Evolutionary conservation across 2,797 vertebrate species (phyloP), one percentile per base, ranked within the genome.

Genomic region (Dipus sagitta): DNA sequence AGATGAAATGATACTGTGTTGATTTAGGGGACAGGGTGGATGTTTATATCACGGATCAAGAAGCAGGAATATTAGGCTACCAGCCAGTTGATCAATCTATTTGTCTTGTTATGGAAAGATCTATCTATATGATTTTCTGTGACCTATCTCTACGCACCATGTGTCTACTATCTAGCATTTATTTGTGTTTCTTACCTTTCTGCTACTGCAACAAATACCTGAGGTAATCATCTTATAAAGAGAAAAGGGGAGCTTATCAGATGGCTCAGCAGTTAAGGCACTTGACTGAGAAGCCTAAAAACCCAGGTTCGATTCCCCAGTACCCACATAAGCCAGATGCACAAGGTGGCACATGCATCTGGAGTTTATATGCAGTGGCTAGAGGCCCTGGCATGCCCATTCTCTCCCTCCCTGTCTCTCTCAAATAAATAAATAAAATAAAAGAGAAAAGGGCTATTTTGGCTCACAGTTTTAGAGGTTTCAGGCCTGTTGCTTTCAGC

Each of bases 41-140:
- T 60, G 10, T 86, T 87, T 87, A 14, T 86, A 18, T 94, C 28
- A 64, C 58, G 47, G 32, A 62, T 75, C 78, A 88, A 92, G 92
- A 94, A 79, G 64, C 68, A 81, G 65, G 86, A 11, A 8, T 4
- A 70, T 42, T n/a, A 79, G 26, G 34, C 52, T 58, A 77, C 62
- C 23, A 60, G 5, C 42, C 30, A 21, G 13, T 38, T 24, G 10
- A 7, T 52, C 9, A 28, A 10, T 28, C 15, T 42, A 58, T 54
- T 11, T 38, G 9, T 67, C 13, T 68, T 47, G 11, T 47, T 47
- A 47, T 11, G 11, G 47, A 47, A 9, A 47, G 47, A 4, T 67
- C 72, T 65, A 23, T 24, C 11, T 72, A 67, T 72, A 67, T 42
- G 18, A 18, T 5, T 12, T 18, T 83, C 67, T 83, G 3, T 58